Evolutionary conservation across 2,888 invertebrate genomes (phyloP).

Genomic region (Cryptocephalus primarius): DNA sequence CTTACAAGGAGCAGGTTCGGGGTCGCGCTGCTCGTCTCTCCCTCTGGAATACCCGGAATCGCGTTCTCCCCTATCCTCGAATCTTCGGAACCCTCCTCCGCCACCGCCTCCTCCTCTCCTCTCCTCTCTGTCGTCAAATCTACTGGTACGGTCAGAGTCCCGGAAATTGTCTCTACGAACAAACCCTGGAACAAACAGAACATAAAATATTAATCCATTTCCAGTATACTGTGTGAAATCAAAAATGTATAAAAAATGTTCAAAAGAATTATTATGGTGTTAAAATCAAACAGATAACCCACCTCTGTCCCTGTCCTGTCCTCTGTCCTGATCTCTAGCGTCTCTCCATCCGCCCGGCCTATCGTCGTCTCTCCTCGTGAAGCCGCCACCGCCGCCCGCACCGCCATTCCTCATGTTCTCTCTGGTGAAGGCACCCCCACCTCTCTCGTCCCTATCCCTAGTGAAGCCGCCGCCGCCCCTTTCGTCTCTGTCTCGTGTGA

Average conservation of each 20-base stretch:
- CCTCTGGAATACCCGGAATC: constrained; percentile 15
- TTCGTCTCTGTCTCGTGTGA: constrained; percentile 20
- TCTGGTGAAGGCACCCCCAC: constrained; percentile 22
- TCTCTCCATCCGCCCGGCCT: constrained; percentile 2
- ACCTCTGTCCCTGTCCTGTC: constrained; percentile 32
- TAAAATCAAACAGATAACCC: too few relatives aligned
- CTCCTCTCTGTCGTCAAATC: constrained; percentile 5
- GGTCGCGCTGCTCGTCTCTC: constrained; percentile 5
- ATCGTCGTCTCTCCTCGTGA: not conserved
- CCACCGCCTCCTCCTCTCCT: constrained; percentile 1
- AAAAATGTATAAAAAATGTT: too few relatives aligned
- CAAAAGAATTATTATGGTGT: too few relatives aligned
- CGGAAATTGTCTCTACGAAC: constrained; percentile 3
- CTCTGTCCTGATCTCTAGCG: constrained; percentile 9
- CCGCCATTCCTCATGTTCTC: constrained; percentile 17
- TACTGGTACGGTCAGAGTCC: constrained; percentile 2
- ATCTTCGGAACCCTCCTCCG: constrained; percentile 6
- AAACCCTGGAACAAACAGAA: too few relatives aligned
- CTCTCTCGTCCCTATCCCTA: constrained; percentile 28
- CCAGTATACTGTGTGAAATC: too few relatives aligned
- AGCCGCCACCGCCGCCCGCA: constrained; percentile 28
- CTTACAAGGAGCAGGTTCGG: constrained; percentile 4
- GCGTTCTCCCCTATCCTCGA: constrained; percentile 20
- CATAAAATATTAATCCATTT: too few relatives aligned
- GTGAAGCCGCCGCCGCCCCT: constrained; percentile 10